Evolutionary conservation across 2,113 vertebrate species (phyloP).

Genomic region (Albula glossodonta): DNA sequence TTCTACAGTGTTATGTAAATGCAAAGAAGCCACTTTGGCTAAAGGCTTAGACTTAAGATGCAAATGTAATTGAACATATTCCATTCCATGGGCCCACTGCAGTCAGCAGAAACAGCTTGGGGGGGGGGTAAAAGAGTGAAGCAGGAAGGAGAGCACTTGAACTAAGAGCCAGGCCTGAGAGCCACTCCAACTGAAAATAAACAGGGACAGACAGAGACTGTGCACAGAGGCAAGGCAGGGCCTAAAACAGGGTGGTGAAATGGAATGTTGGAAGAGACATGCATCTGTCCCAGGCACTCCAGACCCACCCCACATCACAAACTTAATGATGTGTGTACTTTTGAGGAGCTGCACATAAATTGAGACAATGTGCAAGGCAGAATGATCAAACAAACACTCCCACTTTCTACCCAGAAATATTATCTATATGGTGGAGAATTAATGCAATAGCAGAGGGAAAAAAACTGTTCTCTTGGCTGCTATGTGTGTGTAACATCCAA

Average conservation of each 20-base stretch:
- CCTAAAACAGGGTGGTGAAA: not conserved
- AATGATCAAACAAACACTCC: not conserved
- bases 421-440: not conserved
- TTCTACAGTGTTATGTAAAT: too few species aligned
- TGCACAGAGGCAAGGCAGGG: too few species aligned
- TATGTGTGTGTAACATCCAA: not conserved
- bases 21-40: too few species aligned
- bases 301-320: not conserved
- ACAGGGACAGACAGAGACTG: not conserved
- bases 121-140: not conserved
- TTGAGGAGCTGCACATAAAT: not conserved
- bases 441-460: not conserved
- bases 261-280: not conserved
- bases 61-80: not conserved
- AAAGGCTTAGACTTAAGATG: not conserved
- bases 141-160: slow-evolving; percentile 6
- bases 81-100: not conserved
- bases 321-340: not conserved
- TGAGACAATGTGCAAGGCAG: not conserved
- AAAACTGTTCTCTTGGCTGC: not conserved
- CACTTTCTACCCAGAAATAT: not conserved
- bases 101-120: not conserved
- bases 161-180: not conserved
- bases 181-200: not conserved
- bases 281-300: not conserved